These are phyloP conservation scores for Xylota segnis DNA, from an alignment of 2,888 invertebrate species.

Conservation along the genomic window DNA sequence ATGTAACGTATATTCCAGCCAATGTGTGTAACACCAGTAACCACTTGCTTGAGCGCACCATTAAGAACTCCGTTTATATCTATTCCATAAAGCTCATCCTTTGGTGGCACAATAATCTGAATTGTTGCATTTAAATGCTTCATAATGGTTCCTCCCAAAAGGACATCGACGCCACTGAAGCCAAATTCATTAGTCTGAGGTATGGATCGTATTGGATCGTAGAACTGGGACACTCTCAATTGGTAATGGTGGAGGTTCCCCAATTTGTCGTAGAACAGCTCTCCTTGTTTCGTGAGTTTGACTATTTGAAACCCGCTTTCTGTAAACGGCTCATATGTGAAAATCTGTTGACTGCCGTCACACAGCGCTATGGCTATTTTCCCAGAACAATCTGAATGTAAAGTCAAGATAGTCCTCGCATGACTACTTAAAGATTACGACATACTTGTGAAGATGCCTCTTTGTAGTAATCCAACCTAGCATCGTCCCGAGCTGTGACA, in stretches of 20 bases:
- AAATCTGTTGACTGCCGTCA: conserved; percentile 57
- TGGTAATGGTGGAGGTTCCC: conserved; percentile 78
- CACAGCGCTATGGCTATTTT: conserved; percentile 78
- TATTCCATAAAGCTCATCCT: conserved; percentile 80
- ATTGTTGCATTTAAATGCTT: conserved; percentile 80
- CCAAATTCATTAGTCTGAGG: conserved; percentile 76
- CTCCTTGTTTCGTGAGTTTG: neutral
- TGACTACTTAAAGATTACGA: conserved; percentile 79
- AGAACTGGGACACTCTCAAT: conserved; percentile 80
- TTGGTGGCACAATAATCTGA: conserved; percentile 79
- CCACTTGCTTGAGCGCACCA: conserved; percentile 79
- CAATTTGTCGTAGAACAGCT: conserved; percentile 79
- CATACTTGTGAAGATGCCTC: conserved; percentile 80
- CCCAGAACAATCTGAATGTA: conserved; percentile 79
- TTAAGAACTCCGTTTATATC: conserved; percentile 78
- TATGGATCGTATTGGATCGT: conserved; percentile 79
- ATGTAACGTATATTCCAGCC: conserved; percentile 81
- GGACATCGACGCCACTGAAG: conserved; percentile 79
- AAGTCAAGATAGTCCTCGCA: conserved; percentile 66
- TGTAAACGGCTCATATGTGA: conserved; percentile 81
- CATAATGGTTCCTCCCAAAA: conserved; percentile 78
- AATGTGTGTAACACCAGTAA: conserved; percentile 78
- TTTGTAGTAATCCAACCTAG: neutral
- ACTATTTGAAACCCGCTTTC: conserved; percentile 77
- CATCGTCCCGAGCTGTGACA: conserved; percentile 7